phyloP scores from a whole-genome alignment of 2,888 invertebrate species.

The Tetragonula carbonaria region DNA sequence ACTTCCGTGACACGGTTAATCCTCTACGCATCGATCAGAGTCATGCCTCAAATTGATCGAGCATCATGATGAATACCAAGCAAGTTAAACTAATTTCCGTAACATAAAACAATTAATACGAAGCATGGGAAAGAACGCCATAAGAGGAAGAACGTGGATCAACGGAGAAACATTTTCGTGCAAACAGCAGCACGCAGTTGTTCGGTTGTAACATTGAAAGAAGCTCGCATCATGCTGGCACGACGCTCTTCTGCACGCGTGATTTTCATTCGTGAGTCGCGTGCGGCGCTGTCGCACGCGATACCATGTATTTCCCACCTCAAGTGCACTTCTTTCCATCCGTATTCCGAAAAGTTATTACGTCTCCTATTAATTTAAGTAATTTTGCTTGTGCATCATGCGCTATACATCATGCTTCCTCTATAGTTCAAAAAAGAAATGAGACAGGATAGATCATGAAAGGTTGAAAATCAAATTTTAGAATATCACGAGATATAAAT shows the following conservation, averaged over 20 bases:
- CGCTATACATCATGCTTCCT: background rate
- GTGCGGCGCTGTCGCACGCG: constrained; percentile 9
- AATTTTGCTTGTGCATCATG: background rate
- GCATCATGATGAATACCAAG: background rate
- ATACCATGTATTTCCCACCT: background rate
- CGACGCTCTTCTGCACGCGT: constrained; percentile 9
- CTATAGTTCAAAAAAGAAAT: background rate
- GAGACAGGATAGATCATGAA: background rate
- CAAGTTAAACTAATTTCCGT: background rate
- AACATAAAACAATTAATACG: background rate
- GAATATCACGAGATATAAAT: no score
- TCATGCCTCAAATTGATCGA: background rate
- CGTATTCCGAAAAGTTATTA: background rate
- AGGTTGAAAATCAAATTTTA: no score
- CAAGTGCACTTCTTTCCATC: background rate
- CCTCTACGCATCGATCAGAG: background rate
- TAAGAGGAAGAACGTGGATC: background rate
- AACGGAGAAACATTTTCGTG: constrained; percentile 10
- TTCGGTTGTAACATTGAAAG: constrained; percentile 1
- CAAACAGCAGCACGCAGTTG: background rate
- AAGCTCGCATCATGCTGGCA: background rate
- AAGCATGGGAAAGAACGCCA: background rate
- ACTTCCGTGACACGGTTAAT: background rate
- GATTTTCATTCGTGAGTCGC: constrained; percentile 20
- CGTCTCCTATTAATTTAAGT: background rate